phyloP scores from a whole-genome alignment of 30 jellyfish, hydroid and myxozoan species.

The Aurelia sp. region DNA sequence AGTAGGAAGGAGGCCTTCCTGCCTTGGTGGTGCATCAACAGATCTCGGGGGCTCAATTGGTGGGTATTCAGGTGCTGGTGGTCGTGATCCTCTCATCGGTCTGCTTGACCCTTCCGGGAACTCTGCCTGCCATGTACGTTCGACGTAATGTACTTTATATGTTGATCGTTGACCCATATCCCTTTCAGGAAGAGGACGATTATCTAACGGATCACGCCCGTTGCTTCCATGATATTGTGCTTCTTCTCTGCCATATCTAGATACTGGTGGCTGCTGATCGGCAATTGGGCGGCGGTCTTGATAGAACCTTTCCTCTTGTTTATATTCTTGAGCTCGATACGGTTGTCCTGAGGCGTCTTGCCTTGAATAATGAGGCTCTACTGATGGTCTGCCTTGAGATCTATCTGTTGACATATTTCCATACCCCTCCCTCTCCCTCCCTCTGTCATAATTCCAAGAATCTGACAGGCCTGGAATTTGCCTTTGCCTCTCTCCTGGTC shows the following conservation, averaged over 20 bases:
- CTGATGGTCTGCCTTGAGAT: not conserved
- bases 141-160: not conserved
- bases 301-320: not conserved
- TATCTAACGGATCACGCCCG: not conserved
- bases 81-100: not conserved
- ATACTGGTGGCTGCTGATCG: not conserved
- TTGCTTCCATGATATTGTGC: not conserved
- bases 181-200: not conserved
- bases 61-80: not conserved
- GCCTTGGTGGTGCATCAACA: not conserved
- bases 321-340: not conserved
- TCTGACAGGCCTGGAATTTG: slow-evolving; percentile 1
- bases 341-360: not conserved
- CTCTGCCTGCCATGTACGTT: slow-evolving; percentile 19
- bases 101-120: not conserved
- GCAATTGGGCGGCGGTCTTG: not conserved
- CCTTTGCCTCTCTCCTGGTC: not conserved
- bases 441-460: not conserved
- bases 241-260: not conserved
- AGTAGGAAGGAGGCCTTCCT: not conserved
- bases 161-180: not conserved
- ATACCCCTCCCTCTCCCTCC: not conserved
- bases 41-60: not conserved
- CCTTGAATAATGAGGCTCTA: not conserved
- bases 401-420: not conserved